phyloP scores from a whole-genome alignment of 2,113 vertebrate genomes.

The Myanophis thanlyinensis region DNA sequence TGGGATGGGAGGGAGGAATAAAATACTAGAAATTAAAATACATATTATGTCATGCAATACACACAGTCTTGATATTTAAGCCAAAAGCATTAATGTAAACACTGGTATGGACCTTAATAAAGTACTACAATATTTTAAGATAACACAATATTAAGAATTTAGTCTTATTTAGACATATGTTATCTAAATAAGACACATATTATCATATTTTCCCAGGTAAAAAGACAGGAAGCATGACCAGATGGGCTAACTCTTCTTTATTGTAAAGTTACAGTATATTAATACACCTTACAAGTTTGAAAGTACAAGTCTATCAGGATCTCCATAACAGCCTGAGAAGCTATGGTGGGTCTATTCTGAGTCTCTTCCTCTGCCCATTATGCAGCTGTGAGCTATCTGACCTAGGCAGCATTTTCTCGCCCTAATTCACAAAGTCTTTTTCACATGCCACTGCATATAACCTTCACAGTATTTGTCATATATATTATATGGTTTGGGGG shows the following conservation, averaged over 20 bases:
- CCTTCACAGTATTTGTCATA: not conserved
- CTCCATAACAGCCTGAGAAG: not conserved
- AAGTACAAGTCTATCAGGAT: not conserved
- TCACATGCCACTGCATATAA: not conserved
- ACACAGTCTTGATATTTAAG: not conserved
- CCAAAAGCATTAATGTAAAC: constrained; percentile 13
- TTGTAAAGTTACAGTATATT: not conserved
- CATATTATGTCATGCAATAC: not conserved
- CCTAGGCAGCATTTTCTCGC: accelerated
- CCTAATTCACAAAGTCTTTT: not conserved
- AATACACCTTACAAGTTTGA: not conserved
- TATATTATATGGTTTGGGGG: not conserved
- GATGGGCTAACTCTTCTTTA: not conserved
- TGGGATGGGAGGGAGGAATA: not conserved
- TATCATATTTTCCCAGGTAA: not conserved
- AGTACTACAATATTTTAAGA: not conserved
- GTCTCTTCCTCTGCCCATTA: not conserved
- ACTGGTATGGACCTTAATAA: not conserved
- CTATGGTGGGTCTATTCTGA: not conserved
- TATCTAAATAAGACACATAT: not conserved
- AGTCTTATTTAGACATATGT: not conserved
- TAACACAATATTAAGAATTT: not conserved
- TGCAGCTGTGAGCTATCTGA: not conserved
- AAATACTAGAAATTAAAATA: not conserved
- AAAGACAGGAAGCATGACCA: not conserved